A percentile compares a stretch with the other conserved stretches of the same genome.
Evolutionary conservation across 2,888 invertebrate species (phyloP).

Genomic region (Dinocampus coccinellae): DNA sequence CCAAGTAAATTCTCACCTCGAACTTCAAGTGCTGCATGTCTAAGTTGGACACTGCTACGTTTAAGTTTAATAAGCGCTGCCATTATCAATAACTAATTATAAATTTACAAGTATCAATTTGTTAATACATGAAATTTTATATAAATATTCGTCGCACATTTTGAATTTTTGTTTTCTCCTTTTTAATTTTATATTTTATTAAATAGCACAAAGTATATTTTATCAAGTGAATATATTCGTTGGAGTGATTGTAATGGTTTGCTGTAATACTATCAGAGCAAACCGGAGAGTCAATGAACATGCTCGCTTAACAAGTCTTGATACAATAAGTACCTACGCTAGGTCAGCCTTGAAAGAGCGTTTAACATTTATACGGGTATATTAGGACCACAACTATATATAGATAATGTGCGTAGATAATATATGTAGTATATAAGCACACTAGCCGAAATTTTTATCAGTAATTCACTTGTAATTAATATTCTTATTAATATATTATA

Average conservation of each 20-base stretch:
- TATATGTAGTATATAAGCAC: too few species aligned
- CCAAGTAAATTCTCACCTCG: slow-evolving; percentile 66
- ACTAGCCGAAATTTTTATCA: too few species aligned
- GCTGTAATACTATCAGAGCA: slow-evolving; percentile 34
- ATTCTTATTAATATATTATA: too few species aligned
- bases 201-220: neutral
- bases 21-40: slow-evolving; percentile 73
- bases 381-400: neutral
- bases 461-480: too few species aligned
- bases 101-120: slow-evolving; percentile 36
- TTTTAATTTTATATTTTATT: slow-evolving; percentile 10
- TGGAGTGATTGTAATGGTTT: slow-evolving; percentile 2
- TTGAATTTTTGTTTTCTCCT: too few species aligned
- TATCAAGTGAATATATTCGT: neutral
- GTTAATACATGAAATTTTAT: neutral
- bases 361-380: neutral
- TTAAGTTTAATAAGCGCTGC: slow-evolving; percentile 69
- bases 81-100: slow-evolving; percentile 52
- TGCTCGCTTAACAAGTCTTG: slow-evolving; percentile 67
- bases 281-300: slow-evolving; percentile 57
- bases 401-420: too few species aligned
- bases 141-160: slow-evolving; percentile 46
- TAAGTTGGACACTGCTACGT: slow-evolving; percentile 72
- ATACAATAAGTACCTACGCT: slow-evolving; percentile 68
- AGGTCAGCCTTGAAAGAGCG: slow-evolving; percentile 63